These are phyloP conservation scores for Bucco capensis DNA, from an alignment of 2,113 vertebrate species.

Conservation along the genomic window DNA sequence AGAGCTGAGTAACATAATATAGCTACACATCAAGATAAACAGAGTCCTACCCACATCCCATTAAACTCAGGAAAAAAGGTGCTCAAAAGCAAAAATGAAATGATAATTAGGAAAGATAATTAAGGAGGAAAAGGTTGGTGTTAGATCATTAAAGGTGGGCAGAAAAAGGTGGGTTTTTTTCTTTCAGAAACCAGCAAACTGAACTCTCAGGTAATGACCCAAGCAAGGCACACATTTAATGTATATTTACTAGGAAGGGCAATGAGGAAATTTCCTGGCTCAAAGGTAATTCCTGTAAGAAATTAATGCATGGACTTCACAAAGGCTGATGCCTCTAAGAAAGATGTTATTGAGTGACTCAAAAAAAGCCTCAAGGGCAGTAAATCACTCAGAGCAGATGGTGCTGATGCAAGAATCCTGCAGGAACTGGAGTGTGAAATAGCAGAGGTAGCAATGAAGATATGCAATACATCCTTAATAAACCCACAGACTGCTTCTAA, in stretches of 20 bases:
- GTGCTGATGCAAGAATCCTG: constrained; percentile 63
- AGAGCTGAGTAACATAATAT: background rate
- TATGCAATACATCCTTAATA: constrained; percentile 49
- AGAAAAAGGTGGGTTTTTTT: too few species aligned
- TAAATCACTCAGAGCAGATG: constrained; percentile 72
- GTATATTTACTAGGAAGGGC: background rate
- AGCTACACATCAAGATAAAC: background rate
- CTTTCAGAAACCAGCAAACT: background rate
- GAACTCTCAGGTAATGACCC: background rate
- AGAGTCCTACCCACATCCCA: background rate
- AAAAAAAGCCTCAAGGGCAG: constrained; percentile 18
- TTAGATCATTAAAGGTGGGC: background rate
- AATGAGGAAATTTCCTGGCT: constrained; percentile 17
- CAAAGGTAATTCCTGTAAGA: constrained; percentile 35
- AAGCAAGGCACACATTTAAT: background rate
- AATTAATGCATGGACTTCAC: constrained; percentile 43
- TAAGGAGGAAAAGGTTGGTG: background rate
- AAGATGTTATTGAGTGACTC: constrained; percentile 35
- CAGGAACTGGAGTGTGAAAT: constrained; percentile 65
- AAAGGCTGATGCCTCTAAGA: constrained; percentile 41
- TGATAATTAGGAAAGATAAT: background rate
- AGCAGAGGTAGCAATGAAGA: constrained; percentile 36
- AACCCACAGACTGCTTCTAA: constrained; percentile 38
- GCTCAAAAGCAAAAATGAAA: background rate
- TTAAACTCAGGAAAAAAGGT: background rate